phyloP scores from a whole-genome alignment of 92 coral and sea anemone genomes.

The Muricea muricata region DNA sequence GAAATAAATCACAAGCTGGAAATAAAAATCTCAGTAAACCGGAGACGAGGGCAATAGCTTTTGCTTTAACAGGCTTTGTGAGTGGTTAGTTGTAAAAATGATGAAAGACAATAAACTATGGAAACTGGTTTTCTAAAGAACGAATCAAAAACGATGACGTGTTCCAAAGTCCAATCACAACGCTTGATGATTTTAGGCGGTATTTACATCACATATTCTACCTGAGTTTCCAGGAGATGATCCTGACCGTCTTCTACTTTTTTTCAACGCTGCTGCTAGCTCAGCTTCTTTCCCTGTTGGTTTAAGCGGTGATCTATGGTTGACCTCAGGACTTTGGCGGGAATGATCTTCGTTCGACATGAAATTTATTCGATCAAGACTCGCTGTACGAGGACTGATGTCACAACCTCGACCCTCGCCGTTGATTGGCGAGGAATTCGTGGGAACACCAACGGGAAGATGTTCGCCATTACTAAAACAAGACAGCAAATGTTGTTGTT shows the following conservation, averaged over 20 bases:
- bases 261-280: slow-evolving; percentile 81
- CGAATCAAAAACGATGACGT: too few species aligned
- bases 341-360: slow-evolving; percentile 75
- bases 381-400: slow-evolving; percentile 83
- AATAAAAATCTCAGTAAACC: too few species aligned
- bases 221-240: slow-evolving; percentile 62
- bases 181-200: too few species aligned
- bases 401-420: slow-evolving; percentile 54
- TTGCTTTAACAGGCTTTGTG: too few species aligned
- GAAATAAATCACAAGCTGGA: too few species aligned
- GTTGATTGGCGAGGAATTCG: slow-evolving; percentile 42
- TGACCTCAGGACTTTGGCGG: slow-evolving; percentile 82
- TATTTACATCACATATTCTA: too few species aligned
- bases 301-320: slow-evolving; percentile 80
- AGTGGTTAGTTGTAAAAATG: too few species aligned
- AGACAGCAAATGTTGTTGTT: too few species aligned
- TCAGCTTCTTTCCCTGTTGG: slow-evolving; percentile 98
- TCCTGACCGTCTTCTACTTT: slow-evolving; percentile 86
- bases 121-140: too few species aligned
- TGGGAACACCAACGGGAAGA: slow-evolving; percentile 47
- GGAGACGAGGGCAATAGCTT: too few species aligned
- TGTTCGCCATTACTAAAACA: slow-evolving; percentile 39
- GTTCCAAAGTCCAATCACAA: too few species aligned
- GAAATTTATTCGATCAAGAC: slow-evolving; percentile 88
- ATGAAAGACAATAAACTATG: too few species aligned